Base-by-base conservation (phyloP, 1,140 invertebrate species). In the Anoplophora glabripennis region DNA sequence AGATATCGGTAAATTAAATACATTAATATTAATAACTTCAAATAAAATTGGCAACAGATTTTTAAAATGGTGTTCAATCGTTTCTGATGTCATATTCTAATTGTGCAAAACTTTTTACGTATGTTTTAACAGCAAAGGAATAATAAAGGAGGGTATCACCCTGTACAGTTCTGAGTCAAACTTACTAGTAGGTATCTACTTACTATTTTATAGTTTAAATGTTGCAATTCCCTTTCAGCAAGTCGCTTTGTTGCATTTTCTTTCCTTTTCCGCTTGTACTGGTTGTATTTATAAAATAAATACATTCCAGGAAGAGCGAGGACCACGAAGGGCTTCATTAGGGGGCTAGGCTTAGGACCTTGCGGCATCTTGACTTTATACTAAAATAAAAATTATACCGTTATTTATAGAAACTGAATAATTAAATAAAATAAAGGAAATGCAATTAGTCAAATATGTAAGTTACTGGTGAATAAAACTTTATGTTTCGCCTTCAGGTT, bases 151-250 rank as follows among this genome's bases (percentile, higher is more conserved):
- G n/a, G n/a, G n/a, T n/a, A n/a, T n/a, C n/a, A n/a, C n/a, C n/a
- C n/a, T n/a, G n/a, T n/a, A n/a, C n/a, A n/a, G n/a, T n/a, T n/a
- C n/a, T n/a, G n/a, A n/a, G n/a, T n/a, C n/a, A n/a, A 12, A 40
- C 38, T 8, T 40, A 40, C 8, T 40, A 40, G 8, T 12, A 40
- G 11, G 36, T 8, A 40, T 14, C 0, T 57, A 90, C 90, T 93
- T 76, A 94, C 90, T 65, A 93, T 94, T 84, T 93, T 94, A 68
- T 90, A 88, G 77, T 93, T 90, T 53, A 94, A 85, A 77, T 92
- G 88, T 69, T 87, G 84, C 53, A 94, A 80, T 76, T 93, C 90
- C 57, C 88, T 83, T 76, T 93, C 90, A 42, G 91, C 92, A 64
- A 92, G 85, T 64, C 88, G 86, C 65, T 89, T 80, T 61, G 86